A percentile compares a stretch with the other conserved stretches of the same genome.
Evolutionary conservation across 2,888 invertebrate genomes (phyloP).

Genomic region (Nebria brevicollis): DNA sequence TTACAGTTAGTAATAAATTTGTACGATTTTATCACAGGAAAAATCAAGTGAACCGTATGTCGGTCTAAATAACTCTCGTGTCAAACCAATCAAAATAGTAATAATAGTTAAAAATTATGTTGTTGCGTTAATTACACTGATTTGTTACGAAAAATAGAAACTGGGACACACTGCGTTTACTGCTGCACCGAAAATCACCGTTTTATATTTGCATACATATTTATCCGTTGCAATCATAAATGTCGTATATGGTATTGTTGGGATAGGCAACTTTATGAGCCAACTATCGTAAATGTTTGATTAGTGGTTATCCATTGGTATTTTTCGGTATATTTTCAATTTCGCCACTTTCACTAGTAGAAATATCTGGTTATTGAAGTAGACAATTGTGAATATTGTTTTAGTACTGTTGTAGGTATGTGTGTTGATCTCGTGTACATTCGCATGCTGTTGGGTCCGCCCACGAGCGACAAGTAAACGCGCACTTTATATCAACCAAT

Average conservation of each 20-base stretch:
- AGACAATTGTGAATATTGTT: neutral
- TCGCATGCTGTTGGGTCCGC: neutral
- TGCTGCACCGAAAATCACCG: neutral
- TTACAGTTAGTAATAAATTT: neutral
- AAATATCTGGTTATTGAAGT: neutral
- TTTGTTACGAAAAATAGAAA: neutral
- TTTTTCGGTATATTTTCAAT: neutral
- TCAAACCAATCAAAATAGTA: neutral
- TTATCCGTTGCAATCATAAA: neutral
- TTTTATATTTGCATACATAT: neutral
- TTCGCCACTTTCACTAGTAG: neutral
- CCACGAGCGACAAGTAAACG: neutral
- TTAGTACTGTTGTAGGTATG: neutral
- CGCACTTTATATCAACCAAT: neutral
- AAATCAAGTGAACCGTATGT: neutral
- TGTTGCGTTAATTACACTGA: neutral
- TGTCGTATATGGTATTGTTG: neutral
- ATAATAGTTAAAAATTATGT: neutral
- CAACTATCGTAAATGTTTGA: neutral
- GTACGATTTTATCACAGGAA: neutral
- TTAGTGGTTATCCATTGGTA: neutral
- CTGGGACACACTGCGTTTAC: neutral
- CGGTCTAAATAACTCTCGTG: neutral
- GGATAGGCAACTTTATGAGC: neutral
- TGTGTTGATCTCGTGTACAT: neutral